Evolutionary conservation across 2,888 invertebrate species (phyloP), one percentile per base, ranked within the genome.

Genomic region (Xestoiulus laeticollis): DNA sequence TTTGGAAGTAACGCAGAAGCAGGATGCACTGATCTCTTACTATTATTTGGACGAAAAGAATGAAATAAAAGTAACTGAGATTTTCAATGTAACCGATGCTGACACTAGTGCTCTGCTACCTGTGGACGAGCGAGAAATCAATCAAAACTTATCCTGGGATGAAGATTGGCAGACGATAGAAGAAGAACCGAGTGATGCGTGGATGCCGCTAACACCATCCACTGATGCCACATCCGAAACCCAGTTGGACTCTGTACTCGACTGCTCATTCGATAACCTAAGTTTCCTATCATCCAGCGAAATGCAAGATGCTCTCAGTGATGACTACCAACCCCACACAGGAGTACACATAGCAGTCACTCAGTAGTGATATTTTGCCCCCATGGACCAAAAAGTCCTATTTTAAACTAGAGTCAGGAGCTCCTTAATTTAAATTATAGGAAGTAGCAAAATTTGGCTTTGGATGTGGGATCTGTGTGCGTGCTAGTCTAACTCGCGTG

Each of bases 1-100:
- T 88, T 91, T 94, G 5, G 92, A 93, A 89, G 96, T 96, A 90
- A 96, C 97, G 87, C 93, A 95, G 84, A 95, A 96, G 90, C 96
- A 97, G 91, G 98, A 98, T 90, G 96, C 97, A 0, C 93, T 97
- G 12, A 96, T 98, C 93, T 96, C 97, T 0, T 98, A 96, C 92
- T 97, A 98, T 92, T 98, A 97, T 92, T 94, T 96, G 91, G 97
- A 97, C 91, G 95, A 96, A 90, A 95, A 96, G 90, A 96, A 96
- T 92, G 95, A 96, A 93, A 95, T 91, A 90, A 96, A 96, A 92
- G 95, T 97, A 90, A 96, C 96, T 0, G 96, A 97, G 93, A 97
- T 97, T 90, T 97, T 96, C 91, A 96, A 97, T 92, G 96, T 97
- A 91, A 96, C 96, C 0, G 95, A 96, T 90, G 94, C 95, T 87